A percentile compares a stretch with the other conserved stretches of the same genome.
These are phyloP conservation scores for Dromococcyx pavoninus DNA, from an alignment of 2,797 vertebrate species.

Conservation along the genomic window DNA sequence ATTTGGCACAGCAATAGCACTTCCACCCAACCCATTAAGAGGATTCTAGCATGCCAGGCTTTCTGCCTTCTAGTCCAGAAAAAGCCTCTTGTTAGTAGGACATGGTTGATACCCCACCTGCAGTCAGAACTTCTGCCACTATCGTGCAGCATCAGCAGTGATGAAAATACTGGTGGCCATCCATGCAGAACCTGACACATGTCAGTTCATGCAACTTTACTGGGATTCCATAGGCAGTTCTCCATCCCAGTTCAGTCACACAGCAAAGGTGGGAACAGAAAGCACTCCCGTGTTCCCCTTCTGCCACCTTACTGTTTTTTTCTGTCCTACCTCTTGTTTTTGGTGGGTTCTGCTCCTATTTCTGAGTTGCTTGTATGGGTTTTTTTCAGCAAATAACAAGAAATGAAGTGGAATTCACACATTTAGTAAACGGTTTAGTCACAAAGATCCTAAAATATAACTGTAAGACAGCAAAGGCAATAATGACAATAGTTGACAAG, in stretches of 20 bases:
- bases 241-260: not conserved
- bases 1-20: not conserved
- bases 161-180: not conserved
- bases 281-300: not conserved
- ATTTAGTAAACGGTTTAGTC: not conserved
- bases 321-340: not conserved
- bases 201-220: not conserved
- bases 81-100: not conserved
- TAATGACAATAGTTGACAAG: not conserved
- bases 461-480: not conserved
- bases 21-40: not conserved
- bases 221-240: not conserved
- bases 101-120: fast-evolving
- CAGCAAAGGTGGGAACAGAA: not conserved
- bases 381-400: not conserved
- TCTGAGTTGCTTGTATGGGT: not conserved
- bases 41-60: not conserved
- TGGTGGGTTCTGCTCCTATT: not conserved
- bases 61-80: not conserved
- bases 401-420: not conserved
- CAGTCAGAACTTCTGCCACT: not conserved
- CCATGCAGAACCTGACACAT: not conserved
- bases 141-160: not conserved
- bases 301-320: not conserved
- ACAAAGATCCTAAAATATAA: not conserved